phyloP scores from a whole-genome alignment of 2,888 invertebrate species.

The Lampropteryx suffumata region DNA sequence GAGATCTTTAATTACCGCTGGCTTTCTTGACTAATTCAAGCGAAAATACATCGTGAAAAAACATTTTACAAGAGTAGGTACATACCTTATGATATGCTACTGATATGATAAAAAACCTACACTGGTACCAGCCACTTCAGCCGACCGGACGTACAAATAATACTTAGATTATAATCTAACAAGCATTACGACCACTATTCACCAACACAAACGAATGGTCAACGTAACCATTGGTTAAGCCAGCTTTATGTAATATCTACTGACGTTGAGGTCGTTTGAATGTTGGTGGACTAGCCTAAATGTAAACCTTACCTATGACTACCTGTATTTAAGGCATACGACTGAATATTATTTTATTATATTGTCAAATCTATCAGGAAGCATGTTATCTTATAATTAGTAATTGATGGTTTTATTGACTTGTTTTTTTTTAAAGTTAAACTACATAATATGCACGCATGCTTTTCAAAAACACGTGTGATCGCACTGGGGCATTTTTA shows the following conservation, averaged over 20 bases:
- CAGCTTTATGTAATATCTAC: no score
- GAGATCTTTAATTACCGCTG: slow-evolving; percentile 10
- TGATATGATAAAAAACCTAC: slow-evolving; percentile 81
- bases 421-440: slow-evolving; percentile 22
- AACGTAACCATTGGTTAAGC: no score
- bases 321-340: slow-evolving; percentile 77
- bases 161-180: slow-evolving; percentile 34
- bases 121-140: slow-evolving; percentile 66
- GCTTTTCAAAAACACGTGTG: neutral
- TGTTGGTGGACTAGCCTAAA: neutral
- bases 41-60: slow-evolving; percentile 40
- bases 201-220: neutral
- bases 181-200: neutral
- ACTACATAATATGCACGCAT: no score
- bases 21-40: slow-evolving; percentile 10
- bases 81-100: slow-evolving; percentile 75
- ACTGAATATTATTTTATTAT: slow-evolving; percentile 54
- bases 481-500: neutral
- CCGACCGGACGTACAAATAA: slow-evolving; percentile 49
- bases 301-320: slow-evolving; percentile 65
- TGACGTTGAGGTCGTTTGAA: no score
- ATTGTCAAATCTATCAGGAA: slow-evolving; percentile 82
- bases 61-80: slow-evolving; percentile 51
- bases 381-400: slow-evolving; percentile 75
- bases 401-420: slow-evolving; percentile 76